phyloP scores from a whole-genome alignment of 2,113 vertebrate species.

The Tetraodon nigroviridis region DNA sequence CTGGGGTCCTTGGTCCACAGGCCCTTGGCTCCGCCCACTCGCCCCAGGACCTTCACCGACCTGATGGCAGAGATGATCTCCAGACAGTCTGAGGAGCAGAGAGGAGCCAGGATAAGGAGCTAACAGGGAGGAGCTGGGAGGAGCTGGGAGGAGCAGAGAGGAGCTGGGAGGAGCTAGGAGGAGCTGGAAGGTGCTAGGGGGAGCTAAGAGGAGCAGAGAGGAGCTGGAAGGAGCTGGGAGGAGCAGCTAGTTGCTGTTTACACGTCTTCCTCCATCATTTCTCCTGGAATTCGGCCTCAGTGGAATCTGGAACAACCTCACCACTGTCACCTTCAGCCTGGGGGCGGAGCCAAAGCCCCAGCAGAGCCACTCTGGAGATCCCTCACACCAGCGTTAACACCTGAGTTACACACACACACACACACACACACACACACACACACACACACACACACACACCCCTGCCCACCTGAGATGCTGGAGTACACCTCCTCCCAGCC shows the following conservation, averaged over 20 bases:
- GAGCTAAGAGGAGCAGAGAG: too few relatives aligned
- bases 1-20: constrained; percentile 89
- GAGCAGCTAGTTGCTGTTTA: too few relatives aligned
- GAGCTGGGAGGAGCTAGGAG: too few relatives aligned
- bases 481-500: constrained; percentile 80
- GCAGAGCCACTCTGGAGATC: too few relatives aligned
- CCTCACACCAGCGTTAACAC: too few relatives aligned
- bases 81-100: constrained; percentile 78
- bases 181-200: too few relatives aligned
- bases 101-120: background rate
- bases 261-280: too few relatives aligned
- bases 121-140: too few relatives aligned
- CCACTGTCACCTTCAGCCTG: constrained; percentile 23
- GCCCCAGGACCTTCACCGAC: constrained; percentile 94
- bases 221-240: too few relatives aligned
- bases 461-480: constrained; percentile 82
- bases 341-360: constrained; percentile 5
- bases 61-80: constrained; percentile 86
- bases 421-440: background rate
- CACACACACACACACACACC: background rate
- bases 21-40: constrained; percentile 81
- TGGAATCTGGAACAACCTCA: too few relatives aligned
- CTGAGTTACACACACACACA: background rate
- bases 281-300: too few relatives aligned
- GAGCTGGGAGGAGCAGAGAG: too few relatives aligned